phyloP scores from a whole-genome alignment of 1,140 invertebrate genomes.

The Grapholita molesta region DNA sequence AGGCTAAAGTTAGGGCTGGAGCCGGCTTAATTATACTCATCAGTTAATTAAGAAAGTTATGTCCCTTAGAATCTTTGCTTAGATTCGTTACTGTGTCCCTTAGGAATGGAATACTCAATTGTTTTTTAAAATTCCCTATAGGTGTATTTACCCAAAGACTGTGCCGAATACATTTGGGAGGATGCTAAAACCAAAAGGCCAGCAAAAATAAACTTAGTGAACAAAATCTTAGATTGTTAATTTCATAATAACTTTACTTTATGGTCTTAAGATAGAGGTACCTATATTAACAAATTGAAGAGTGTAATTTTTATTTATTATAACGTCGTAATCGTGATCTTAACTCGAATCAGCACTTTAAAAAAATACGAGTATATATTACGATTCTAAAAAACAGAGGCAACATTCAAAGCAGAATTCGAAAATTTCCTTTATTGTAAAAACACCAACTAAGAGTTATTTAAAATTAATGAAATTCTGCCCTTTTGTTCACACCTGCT shows the following conservation, averaged over 20 bases:
- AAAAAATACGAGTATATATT: neutral
- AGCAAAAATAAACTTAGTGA: too few relatives aligned
- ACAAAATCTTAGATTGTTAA: too few relatives aligned
- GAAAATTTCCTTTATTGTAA: slow-evolving; percentile 6
- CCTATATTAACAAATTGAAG: too few relatives aligned
- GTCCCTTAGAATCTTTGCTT: slow-evolving; percentile 17
- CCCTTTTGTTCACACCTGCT: slow-evolving; percentile 14
- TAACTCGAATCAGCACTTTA: neutral
- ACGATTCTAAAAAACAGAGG: slow-evolving; percentile 4
- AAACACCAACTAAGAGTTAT: slow-evolving; percentile 1
- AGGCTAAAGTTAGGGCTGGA: slow-evolving; percentile 22
- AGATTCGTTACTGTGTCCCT: neutral
- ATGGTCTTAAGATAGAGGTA: too few relatives aligned
- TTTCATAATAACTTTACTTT: too few relatives aligned
- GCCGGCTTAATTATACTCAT: slow-evolving; percentile 38
- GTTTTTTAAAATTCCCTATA: neutral
- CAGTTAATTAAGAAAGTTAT: slow-evolving; percentile 44
- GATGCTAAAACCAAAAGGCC: too few relatives aligned
- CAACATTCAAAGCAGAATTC: neutral
- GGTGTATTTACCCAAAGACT: neutral
- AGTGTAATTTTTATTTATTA: too few relatives aligned
- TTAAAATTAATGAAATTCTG: slow-evolving; percentile 13
- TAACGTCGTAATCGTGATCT: too few relatives aligned
- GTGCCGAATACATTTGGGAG: neutral
- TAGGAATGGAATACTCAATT: neutral